phyloP scores from a whole-genome alignment of 2,113 vertebrate genomes.

The Trachemys scripta region DNA sequence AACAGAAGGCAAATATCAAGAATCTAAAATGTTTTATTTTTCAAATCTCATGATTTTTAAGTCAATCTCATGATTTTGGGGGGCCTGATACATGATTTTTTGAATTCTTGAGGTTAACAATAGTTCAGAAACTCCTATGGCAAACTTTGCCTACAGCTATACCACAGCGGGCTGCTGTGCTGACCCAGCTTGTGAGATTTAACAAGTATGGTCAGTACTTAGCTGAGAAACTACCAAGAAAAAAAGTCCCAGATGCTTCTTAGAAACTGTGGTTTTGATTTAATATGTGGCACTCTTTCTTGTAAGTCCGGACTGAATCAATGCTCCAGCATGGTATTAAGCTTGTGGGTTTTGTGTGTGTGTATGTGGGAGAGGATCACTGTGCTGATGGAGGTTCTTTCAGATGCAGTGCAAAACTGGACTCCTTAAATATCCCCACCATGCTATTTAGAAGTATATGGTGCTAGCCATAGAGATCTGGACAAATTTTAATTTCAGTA shows the following conservation, averaged over 20 bases:
- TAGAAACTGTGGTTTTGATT: background rate
- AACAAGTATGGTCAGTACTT: background rate
- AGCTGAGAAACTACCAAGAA: background rate
- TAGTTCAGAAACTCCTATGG: background rate
- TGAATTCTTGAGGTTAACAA: background rate
- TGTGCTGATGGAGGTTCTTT: background rate
- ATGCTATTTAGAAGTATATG: background rate
- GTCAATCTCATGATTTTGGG: background rate
- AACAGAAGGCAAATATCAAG: background rate
- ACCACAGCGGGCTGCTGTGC: background rate
- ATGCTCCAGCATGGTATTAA: background rate
- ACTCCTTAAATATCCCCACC: background rate
- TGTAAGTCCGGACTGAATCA: background rate
- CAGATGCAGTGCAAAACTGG: background rate
- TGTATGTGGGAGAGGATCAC: background rate
- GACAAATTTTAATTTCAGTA: background rate
- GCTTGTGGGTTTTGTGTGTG: background rate
- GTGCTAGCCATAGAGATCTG: background rate
- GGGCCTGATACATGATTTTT: background rate
- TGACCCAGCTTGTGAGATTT: too few relatives aligned
- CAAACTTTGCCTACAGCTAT: background rate
- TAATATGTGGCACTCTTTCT: background rate
- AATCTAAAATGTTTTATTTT: background rate
- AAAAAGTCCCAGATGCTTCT: background rate
- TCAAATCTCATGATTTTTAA: background rate